phyloP scores from a whole-genome alignment of 2,797 vertebrate species.

The Gymnocypris eckloni region DNA sequence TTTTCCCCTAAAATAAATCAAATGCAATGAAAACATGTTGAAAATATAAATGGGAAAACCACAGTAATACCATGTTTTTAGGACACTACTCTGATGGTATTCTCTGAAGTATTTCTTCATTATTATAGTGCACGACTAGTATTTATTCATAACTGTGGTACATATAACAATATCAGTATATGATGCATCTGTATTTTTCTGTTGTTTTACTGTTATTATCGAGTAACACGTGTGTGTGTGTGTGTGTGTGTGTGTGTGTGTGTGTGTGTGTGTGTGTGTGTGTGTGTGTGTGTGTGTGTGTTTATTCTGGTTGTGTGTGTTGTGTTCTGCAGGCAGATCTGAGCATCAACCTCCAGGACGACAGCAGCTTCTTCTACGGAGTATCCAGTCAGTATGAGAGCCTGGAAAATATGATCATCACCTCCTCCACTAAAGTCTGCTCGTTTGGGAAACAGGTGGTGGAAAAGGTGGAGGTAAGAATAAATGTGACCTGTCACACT shows the following conservation, averaged over 20 bases:
- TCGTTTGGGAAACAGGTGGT: slow-evolving; percentile 98
- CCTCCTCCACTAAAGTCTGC: slow-evolving; percentile 96
- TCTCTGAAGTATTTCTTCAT: background rate
- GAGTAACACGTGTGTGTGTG: background rate
- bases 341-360: slow-evolving; percentile 90
- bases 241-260: too few species aligned
- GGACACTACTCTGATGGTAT: background rate
- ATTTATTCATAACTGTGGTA: background rate
- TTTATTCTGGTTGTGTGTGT: background rate
- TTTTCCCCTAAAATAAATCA: background rate
- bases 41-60: background rate
- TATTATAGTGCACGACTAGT: background rate
- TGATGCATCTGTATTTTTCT: background rate
- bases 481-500: slow-evolving; percentile 4
- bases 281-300: background rate
- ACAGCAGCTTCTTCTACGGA: slow-evolving; percentile 93
- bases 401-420: slow-evolving; percentile 94
- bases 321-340: slow-evolving; percentile 85
- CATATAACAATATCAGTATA: background rate
- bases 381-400: slow-evolving; percentile 97
- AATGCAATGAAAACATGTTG: background rate
- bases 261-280: too few species aligned
- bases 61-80: background rate
- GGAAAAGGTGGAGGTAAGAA: slow-evolving; percentile 94
- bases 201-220: background rate